Base-by-base conservation (phyloP, 2,113 vertebrate genomes). In the Halcyon malimbica region DNA sequence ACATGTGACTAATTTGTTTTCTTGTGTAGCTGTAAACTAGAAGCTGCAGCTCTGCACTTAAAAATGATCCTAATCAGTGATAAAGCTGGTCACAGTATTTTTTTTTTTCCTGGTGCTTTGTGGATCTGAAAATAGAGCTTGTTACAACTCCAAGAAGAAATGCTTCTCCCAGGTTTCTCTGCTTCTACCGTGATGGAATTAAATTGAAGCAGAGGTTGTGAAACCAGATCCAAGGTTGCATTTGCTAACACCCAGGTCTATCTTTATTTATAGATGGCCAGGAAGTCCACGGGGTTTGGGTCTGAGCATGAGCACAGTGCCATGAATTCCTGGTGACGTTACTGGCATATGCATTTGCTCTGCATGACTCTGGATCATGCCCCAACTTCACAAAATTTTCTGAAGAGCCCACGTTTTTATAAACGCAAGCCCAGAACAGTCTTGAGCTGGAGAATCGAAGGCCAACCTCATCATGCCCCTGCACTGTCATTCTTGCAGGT, bases 61-160 rank as follows among this genome's bases (percentile, higher is more conserved):
- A 68, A 81, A 94, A 75, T 62, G 4, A 91, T 90, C 57, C n/a
- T 57, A 53, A 89, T 89, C 80, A 57, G 88, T 54, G 73, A 82
- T 50, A 82, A 92, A 81, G 69, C 59, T 23, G 5, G 62, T 82
- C 57, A 73, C 73, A 82, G 60, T 15, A 24, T 19, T 9, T 41
- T 35, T 68, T 78, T 13, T 67, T 73, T 53, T 16, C 8, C 65
- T 67, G 19, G 41, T 65, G 71, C 71, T 88, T n/a, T 78, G 51
- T 73, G 10, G 33, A 13, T 73, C 62, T 81, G 57, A 75, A 86
- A 82, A 87, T 20, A 88, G 33, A 63, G 39, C 24, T 57, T 69
- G 35, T 87, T 80, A 75, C 64, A 88, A 80, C 17, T 90, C 46
- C 14, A 42, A 71, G 48, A 88, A 88, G 20, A 71, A 89, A 75